Evolutionary conservation across 2,888 invertebrate genomes (phyloP).

Genomic region (Diabrotica balteata): DNA sequence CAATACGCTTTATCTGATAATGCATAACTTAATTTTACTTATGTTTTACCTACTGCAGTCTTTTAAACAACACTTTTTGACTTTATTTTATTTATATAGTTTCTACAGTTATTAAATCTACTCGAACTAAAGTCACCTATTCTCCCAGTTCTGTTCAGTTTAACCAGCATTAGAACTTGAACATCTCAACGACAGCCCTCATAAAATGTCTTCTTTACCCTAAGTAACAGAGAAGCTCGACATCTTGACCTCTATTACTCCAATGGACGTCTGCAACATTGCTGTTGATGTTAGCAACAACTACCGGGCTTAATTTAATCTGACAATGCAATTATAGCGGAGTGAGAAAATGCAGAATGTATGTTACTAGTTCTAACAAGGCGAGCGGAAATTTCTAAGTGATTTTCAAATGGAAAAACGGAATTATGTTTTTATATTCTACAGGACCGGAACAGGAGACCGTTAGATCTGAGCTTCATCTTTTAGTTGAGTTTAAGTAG

Average conservation of each 20-base stretch:
- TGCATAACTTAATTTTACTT: too few relatives aligned
- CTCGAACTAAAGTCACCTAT: too few relatives aligned
- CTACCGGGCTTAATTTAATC: conserved; percentile 23
- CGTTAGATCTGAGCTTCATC: too few relatives aligned
- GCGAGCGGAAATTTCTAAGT: conserved; percentile 22
- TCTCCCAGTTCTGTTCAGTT: too few relatives aligned
- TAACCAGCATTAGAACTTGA: too few relatives aligned
- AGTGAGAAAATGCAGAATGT: conserved; percentile 11
- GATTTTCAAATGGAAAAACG: conserved; percentile 29
- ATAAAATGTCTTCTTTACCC: conserved; percentile 14
- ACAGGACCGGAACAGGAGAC: neutral
- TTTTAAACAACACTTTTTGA: too few relatives aligned
- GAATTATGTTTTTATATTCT: conserved; percentile 19
- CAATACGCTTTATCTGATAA: too few relatives aligned
- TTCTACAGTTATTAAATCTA: too few relatives aligned
- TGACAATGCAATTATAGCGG: conserved; percentile 26
- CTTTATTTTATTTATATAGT: too few relatives aligned
- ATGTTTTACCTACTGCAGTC: too few relatives aligned
- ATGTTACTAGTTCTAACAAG: conserved; percentile 20
- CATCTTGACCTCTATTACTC: conserved; percentile 17
- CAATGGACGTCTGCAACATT: conserved; percentile 9
- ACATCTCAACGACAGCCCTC: neutral
- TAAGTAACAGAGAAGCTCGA: conserved; percentile 6
- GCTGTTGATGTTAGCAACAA: conserved; percentile 22
- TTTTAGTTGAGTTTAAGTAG: too few relatives aligned